Evolutionary conservation across 37 sponge, comb jelly and placozoan genomes (phyloP), one percentile per base, ranked within the genome.

Genomic region (Bolinopsis microptera): DNA sequence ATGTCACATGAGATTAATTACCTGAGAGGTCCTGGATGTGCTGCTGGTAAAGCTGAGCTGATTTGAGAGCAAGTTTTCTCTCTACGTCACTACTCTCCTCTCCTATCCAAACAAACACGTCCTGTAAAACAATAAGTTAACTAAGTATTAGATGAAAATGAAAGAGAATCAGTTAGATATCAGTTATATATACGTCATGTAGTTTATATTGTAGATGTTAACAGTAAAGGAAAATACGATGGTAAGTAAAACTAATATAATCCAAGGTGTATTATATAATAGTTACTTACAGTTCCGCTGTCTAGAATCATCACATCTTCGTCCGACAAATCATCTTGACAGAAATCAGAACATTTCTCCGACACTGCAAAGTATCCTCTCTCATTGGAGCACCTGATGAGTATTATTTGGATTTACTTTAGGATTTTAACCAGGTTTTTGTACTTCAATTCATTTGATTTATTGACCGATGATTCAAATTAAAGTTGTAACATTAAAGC

Each of bases 251-350:
- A n/a, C n/a, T n/a, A n/a, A n/a, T n/a, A n/a, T n/a, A n/a, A n/a
- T n/a, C n/a, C n/a, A n/a, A n/a, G n/a, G n/a, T n/a, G n/a, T 48
- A 5, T 5, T 18, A 48, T 48, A 48, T 48, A 36, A 36, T 23
- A 33, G 41, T 41, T 28, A 86, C 90, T 86, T 3, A 86, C 95
- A 30, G 92, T 69, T 1, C 99, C 99, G 37, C 70, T 96, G 75
- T 99, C 99, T 83, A 99, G 93, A 18, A 99, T 93, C 97, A 99
- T 97, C 26, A 96, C 97, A 94, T 99, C 99, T 76, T 99, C 97
- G 35, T 97, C 94, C 25, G 94, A 95, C 31, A 99, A 77, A 39
- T 97, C 97, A 76, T 94, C 97, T 95, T 99, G 99, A 95, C 97
- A 96, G 94, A 99, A 99, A 76, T 99, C 99, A 5, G 94, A 76